Base-by-base conservation (phyloP, 2,888 invertebrate species). In the Idaea biselata region DNA sequence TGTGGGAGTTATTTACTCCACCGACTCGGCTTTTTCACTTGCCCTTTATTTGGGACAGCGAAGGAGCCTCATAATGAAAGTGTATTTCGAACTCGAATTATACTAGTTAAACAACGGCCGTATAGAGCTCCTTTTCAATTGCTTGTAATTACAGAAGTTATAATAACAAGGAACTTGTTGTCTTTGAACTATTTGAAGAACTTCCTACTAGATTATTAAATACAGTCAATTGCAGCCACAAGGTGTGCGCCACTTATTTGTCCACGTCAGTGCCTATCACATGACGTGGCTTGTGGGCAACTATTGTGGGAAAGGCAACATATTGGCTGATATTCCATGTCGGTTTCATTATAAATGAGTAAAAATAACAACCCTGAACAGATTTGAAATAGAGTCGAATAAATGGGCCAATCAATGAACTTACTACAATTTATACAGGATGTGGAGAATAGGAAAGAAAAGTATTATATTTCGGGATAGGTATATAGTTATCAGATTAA, bases 1-100 rank as follows among this genome's bases (percentile, higher is more conserved):
- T 91, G 91, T 79, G 91, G 89, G 90, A 90, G 89, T 89, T 91
- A 91, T 91, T 91, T 91, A 89, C 89, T 90, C 80, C 81, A 83
- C 77, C 76, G 82, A 81, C 81, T 82, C 87, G 86, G 87, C 87
- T 90, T 91, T 91, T 90, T 90, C 89, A 87, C 87, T 82, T 87
- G 84, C 80, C 86, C 82, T 85, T 88, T 87, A 86, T 87, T 84
- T 81, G 72, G 78, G 73, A 78, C 71, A 70, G 44, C 44, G 44
- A 14, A 14, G 58, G 25, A 57, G 55, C 56, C 11, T 44, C 14
- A 11, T 44, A 44, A 44, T 44, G 44, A 44, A 44, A 44, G 44
- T 44, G 44, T 44, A 44, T 44, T 44, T 44, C 44, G 44, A 44
- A 44, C 44, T 58, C 44, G 55, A 32, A 57, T 57, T 57, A 57